Evolutionary conservation across 1,140 invertebrate species (phyloP).

Genomic region (Sarcophaga peregrina): DNA sequence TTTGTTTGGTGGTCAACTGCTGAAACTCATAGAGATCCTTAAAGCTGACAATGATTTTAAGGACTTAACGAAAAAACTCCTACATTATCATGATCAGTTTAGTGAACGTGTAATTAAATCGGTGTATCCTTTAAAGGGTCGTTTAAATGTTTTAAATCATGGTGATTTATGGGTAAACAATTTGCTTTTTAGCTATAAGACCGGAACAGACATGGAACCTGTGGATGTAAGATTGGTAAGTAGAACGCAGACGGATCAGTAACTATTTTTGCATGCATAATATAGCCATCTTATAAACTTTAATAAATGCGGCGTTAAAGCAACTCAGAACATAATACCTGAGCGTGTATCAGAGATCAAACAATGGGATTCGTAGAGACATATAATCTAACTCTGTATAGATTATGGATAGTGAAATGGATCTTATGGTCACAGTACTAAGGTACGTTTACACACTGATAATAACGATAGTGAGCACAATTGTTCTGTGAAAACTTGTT

Average conservation of each 20-base stretch:
- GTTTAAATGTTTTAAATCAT: constrained; percentile 71
- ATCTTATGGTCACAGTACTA: too few relatives aligned
- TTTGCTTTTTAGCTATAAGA: constrained; percentile 71
- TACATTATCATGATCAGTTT: constrained; percentile 56
- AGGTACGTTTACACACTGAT: too few relatives aligned
- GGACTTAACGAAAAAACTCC: constrained; percentile 52
- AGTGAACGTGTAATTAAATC: constrained; percentile 56
- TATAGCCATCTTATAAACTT: too few relatives aligned
- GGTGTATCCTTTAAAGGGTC: constrained; percentile 53
- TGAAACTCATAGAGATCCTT: constrained; percentile 54
- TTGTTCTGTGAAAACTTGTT: too few relatives aligned
- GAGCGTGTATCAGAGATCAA: too few relatives aligned
- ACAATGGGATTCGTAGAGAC: too few relatives aligned
- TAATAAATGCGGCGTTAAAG: too few relatives aligned
- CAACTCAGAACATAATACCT: too few relatives aligned
- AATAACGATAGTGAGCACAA: too few relatives aligned
- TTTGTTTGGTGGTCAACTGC: constrained; percentile 56
- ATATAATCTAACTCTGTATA: too few relatives aligned
- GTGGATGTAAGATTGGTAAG: constrained; percentile 45
- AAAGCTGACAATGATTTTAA: constrained; percentile 63
- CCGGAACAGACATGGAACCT: constrained; percentile 22
- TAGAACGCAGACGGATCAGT: background rate
- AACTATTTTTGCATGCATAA: too few relatives aligned
- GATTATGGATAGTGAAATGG: too few relatives aligned
- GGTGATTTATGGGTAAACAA: constrained; percentile 78